These are phyloP conservation scores for Edolisoma coerulescens DNA, from an alignment of 2,113 vertebrate species.

Conservation along the genomic window DNA sequence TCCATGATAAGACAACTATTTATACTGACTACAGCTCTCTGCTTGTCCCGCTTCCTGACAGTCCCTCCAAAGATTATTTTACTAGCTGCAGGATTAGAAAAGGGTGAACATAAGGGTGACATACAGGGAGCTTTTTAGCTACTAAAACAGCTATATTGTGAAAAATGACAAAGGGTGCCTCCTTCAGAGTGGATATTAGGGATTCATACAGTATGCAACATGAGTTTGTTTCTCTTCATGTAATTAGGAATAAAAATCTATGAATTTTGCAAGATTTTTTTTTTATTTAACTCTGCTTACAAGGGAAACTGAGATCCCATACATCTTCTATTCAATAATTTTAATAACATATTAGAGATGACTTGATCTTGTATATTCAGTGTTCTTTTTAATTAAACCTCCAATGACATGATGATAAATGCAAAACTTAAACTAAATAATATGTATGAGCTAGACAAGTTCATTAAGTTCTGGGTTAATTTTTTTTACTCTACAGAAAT, in stretches of 20 bases:
- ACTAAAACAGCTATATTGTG: background rate
- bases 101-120: background rate
- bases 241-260: background rate
- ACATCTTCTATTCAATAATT: background rate
- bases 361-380: background rate
- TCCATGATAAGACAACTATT: background rate
- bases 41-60: background rate
- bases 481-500: background rate
- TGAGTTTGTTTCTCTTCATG: background rate
- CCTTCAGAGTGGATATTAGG: background rate
- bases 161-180: background rate
- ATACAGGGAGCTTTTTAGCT: background rate
- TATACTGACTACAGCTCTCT: background rate
- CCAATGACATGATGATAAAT: background rate
- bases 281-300: background rate
- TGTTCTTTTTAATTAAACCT: background rate
- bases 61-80: background rate
- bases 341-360: background rate
- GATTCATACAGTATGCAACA: background rate
- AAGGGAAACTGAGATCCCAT: background rate
- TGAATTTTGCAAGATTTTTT: background rate
- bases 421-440: background rate
- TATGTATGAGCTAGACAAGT: background rate
- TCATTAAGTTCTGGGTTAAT: background rate
- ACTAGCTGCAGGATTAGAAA: background rate